A percentile compares a stretch with the other conserved stretches of the same genome.
phyloP scores from a whole-genome alignment of 2,113 vertebrate genomes.

The Cettia cetti region DNA sequence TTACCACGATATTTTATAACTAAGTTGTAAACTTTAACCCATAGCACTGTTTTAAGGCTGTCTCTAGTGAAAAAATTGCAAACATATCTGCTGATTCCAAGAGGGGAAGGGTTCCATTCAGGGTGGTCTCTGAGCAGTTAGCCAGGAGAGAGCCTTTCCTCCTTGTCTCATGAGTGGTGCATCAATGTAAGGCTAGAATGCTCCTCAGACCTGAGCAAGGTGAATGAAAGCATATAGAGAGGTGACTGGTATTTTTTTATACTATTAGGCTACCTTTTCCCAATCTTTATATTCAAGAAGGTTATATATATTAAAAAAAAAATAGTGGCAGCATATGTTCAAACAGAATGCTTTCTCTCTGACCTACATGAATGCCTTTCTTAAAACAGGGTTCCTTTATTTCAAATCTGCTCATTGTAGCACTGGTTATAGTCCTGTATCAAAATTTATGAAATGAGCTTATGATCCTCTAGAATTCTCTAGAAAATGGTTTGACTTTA shows the following conservation, averaged over 20 bases:
- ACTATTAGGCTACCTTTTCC: not conserved
- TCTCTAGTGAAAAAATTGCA: not conserved
- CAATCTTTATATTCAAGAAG: not conserved
- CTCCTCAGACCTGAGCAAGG: not conserved
- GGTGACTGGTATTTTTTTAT: not conserved
- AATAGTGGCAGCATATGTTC: not conserved
- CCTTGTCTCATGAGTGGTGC: not conserved
- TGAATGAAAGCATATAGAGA: not conserved
- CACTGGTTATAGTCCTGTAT: not conserved
- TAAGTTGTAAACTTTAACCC: not conserved
- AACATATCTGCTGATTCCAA: not conserved
- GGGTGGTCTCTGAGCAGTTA: not conserved
- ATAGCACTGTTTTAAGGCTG: not conserved
- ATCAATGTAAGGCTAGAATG: not conserved
- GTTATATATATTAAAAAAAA: not conserved
- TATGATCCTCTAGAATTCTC: not conserved
- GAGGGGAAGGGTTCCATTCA: not conserved
- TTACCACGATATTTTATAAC: not conserved
- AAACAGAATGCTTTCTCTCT: not conserved
- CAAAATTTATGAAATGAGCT: not conserved
- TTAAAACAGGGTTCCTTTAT: not conserved
- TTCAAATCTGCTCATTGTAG: not conserved
- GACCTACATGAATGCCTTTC: not conserved
- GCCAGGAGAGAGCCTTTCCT: not conserved
- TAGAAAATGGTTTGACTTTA: not conserved